Percentiles rank a stretch among this genome's conserved stretches.
These are phyloP conservation scores for Hydrolagus colliei DNA, from an alignment of 2,797 vertebrate genomes.

Conservation along the genomic window DNA sequence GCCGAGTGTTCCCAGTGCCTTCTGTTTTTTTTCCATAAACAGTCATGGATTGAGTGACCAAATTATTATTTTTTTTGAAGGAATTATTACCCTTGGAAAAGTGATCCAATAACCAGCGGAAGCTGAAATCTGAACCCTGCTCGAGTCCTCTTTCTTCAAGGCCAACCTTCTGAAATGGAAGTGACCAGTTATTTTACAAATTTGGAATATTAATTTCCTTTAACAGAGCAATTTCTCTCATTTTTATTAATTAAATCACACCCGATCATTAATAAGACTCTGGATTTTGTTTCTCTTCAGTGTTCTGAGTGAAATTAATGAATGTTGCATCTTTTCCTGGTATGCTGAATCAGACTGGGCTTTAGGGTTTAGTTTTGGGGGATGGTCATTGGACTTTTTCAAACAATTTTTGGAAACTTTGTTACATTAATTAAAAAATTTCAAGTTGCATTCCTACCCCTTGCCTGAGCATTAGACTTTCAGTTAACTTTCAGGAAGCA, in stretches of 20 bases:
- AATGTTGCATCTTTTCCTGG: neutral
- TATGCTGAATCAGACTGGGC: neutral
- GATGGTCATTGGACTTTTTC: neutral
- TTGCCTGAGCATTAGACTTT: neutral
- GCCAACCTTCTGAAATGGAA: neutral
- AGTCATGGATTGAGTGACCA: too few relatives aligned
- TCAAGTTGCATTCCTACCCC: neutral
- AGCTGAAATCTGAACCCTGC: neutral
- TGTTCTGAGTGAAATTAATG: neutral
- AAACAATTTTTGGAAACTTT: neutral
- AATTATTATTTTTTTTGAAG: too few relatives aligned
- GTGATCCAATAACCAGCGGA: neutral
- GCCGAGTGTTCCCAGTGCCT: too few relatives aligned
- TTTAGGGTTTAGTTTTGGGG: neutral
- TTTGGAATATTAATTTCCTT: neutral
- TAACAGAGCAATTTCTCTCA: neutral
- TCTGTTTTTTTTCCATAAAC: too few relatives aligned
- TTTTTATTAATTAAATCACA: neutral
- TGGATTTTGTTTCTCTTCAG: neutral
- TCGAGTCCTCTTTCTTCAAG: too few relatives aligned
- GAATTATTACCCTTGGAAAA: too few relatives aligned
- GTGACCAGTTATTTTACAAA: neutral
- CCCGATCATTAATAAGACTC: too few relatives aligned
- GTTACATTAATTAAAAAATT: neutral
- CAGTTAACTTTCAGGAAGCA: neutral